Evolutionary conservation across 1,140 invertebrate genomes (phyloP).

Genomic region (Lordiphosa clarofinis): DNA sequence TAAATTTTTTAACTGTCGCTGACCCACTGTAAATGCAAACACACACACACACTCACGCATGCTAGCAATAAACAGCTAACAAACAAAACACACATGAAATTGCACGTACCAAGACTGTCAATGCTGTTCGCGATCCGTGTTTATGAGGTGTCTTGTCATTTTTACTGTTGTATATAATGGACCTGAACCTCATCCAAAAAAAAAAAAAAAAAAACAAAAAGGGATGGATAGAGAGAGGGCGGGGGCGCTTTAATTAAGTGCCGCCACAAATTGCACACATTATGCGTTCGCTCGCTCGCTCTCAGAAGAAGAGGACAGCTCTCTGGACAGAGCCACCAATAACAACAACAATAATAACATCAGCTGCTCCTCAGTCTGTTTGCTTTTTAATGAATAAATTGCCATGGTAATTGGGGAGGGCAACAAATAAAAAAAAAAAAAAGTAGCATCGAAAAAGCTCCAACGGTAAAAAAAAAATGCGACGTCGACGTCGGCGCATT

Average conservation of each 20-base stretch:
- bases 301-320: neutral
- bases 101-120: slow-evolving; percentile 21
- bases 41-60: neutral
- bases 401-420: slow-evolving; percentile 51
- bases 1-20: too few relatives aligned
- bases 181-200: slow-evolving; percentile 10
- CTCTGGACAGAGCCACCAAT: slow-evolving; percentile 5
- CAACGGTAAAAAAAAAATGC: slow-evolving; percentile 34
- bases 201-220: too few relatives aligned
- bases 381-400: slow-evolving; percentile 57
- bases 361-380: slow-evolving; percentile 17
- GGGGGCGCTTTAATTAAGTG: neutral
- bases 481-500: slow-evolving; percentile 23
- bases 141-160: slow-evolving; percentile 33
- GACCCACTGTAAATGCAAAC: slow-evolving; percentile 35
- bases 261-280: slow-evolving; percentile 4
- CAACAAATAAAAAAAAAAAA: slow-evolving; percentile 18
- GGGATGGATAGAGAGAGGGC: neutral
- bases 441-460: slow-evolving; percentile 17
- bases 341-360: slow-evolving; percentile 3
- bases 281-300: too few relatives aligned
- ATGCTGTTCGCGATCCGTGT: slow-evolving; percentile 9
- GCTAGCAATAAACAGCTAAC: slow-evolving; percentile 17
- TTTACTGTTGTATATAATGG: slow-evolving; percentile 33
- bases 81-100: slow-evolving; percentile 9